Base-by-base conservation (phyloP, 2,888 invertebrate genomes). In the Thyatira batis region DNA sequence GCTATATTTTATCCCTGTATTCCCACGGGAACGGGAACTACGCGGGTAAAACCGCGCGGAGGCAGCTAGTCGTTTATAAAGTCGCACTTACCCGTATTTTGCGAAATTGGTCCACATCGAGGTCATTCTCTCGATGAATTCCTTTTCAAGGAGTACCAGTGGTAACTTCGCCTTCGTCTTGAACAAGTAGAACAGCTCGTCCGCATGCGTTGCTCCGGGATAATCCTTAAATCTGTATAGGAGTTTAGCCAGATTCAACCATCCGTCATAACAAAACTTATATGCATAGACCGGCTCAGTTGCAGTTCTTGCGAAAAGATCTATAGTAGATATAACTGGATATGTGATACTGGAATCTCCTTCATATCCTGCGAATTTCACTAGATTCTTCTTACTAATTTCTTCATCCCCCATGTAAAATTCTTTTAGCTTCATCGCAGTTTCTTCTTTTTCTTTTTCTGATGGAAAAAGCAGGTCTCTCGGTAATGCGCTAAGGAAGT, bases 121-220 rank as follows among this genome's bases (percentile, higher is more conserved):
- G 2, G 84, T 83, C 46, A 92, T 71, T 52, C 72, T 80, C 48
- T 84, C 60, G n/a, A 84, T 77, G 20, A 84, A 77, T 0, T 71
- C 65, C 10, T 49, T 68, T 57, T 89, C 89, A 1, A 78, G 50
- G 30, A 76, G 70, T 4, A 73, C 67, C 17, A 74, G 65, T 1
- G 79, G 62, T 2, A 82, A 50, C 0, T 76, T 69, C 0, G 72
- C 45, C 64, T 67, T 75, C 2, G 81, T 48, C 54, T 82, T 91
- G 54, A 91, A 91, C 60, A 92, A 73, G 54, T 90, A 92, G 58
- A 91, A 91, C 1, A 92, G 53, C n/a, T 91, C 92, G 58, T 92
- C 91, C 0, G 87, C 91, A 50, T 92, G 92, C 0, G 88, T 84
- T 0, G 91, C 89, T 1, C 91, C 91, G 0, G 84, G 82, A n/a